Base-by-base conservation (phyloP, 2,888 invertebrate species). In the Oligia strigilis region DNA sequence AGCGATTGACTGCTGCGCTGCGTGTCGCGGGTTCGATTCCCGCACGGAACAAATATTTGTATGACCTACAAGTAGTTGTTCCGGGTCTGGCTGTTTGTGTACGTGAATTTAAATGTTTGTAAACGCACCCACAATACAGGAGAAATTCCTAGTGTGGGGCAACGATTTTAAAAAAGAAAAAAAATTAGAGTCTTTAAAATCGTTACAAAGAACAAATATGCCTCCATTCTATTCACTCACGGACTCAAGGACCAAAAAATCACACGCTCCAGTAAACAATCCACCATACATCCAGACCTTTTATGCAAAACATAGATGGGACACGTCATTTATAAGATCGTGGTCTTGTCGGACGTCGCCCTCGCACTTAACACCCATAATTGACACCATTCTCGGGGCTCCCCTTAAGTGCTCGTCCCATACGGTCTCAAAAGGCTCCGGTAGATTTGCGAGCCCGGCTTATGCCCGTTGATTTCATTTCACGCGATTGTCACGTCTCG, bases 401-500 rank as follows among this genome's bases (percentile, higher is more conserved):
- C 94, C 94, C 95, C 95, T 94, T 95, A 96, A 96, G 96, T 96
- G 96, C 97, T 95, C 92, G 91, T 92, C 94, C 92, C 92, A 91
- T 90, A 92, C 91, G 92, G 90, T 90, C 93, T 95, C 94, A 94
- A 95, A 95, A 94, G 95, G 92, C 92, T 90, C 91, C 92, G 92
- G 84, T 91, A 95, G 96, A 96, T 96, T 96, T 96, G 95, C 93
- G 96, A 93, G 95, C 90, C 90, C 92, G 93, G 96, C 96, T 97
- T 97, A 97, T 94, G 96, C 93, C 87, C 94, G 93, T 92, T 96
- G 96, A 97, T 96, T 97, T 96, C 96, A 96, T 97, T 96, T 93
- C 91, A 92, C 92, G 89, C 94, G 94, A 95, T 95, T 95, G 96
- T 96, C 96, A 96, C 96, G 97, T 96, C 94, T 96, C 93, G 92